phyloP scores from a whole-genome alignment of 2,113 vertebrate genomes.

The Mastomys natalensis region DNA sequence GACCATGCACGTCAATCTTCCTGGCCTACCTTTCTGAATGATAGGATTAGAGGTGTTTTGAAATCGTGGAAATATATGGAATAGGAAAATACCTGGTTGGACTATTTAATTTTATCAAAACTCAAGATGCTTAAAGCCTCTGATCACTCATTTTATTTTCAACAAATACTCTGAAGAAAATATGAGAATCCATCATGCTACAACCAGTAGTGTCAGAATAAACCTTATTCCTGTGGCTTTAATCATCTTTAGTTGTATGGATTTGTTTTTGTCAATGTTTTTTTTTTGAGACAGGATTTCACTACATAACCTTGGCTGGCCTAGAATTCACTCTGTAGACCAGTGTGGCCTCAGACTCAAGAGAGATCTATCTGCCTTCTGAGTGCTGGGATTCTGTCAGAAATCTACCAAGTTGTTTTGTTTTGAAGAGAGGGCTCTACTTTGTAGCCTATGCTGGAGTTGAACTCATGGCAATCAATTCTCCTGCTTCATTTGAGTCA shows the following conservation, averaged over 20 bases:
- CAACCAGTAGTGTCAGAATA: not conserved
- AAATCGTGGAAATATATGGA: not conserved
- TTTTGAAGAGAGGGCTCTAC: not conserved
- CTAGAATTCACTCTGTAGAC: not conserved
- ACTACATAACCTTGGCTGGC: not conserved
- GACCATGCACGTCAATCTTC: too few species aligned
- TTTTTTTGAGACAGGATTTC: not conserved
- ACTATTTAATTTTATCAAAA: conserved; percentile 6
- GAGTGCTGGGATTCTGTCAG: not conserved
- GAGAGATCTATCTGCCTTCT: not conserved
- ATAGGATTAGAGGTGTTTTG: not conserved
- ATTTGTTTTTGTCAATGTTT: conserved; percentile 14
- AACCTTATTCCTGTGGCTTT: conserved; percentile 22
- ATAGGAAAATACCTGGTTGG: not conserved
- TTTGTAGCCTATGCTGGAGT: not conserved
- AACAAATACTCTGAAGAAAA: conserved; percentile 25
- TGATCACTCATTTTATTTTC: not conserved
- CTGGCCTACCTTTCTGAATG: not conserved
- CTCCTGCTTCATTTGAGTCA: not conserved
- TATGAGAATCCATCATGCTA: not conserved
- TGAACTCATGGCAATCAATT: not conserved
- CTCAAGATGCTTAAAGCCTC: not conserved
- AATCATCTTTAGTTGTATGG: not conserved
- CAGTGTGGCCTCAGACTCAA: not conserved
- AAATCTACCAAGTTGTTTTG: not conserved